A percentile compares a stretch with the other conserved stretches of the same genome.
Conservation (phyloP, 2,888 invertebrate genomes). For the Microplitis deprimator region DNA sequence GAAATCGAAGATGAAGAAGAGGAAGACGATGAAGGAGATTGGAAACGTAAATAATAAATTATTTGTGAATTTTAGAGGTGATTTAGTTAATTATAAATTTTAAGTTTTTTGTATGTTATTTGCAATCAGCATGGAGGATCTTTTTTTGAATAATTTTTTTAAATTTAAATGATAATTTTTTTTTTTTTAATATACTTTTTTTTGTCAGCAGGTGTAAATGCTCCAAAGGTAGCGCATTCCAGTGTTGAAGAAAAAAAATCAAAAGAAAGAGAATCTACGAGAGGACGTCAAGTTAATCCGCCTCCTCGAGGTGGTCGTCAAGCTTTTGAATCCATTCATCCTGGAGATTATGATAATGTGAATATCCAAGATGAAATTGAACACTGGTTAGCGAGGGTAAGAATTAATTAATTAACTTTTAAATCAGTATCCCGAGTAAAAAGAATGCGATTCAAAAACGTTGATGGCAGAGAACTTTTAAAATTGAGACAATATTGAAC, state of each 20-base stretch:
- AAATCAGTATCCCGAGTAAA: too few species aligned
- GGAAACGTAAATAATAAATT: constrained; percentile 69
- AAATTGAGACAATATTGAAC: too few species aligned
- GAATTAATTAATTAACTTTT: constrained; percentile 14
- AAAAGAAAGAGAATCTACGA: constrained; percentile 51
- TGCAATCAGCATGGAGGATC: constrained; percentile 53
- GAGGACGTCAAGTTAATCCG: constrained; percentile 38
- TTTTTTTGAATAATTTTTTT: constrained; percentile 21
- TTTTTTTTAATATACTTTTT: constrained; percentile 17
- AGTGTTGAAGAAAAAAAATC: constrained; percentile 52
- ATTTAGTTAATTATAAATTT: not conserved
- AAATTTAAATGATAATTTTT: constrained; percentile 5
- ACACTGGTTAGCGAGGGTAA: constrained; percentile 64
- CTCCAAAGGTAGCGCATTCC: constrained; percentile 56
- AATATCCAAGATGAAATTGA: constrained; percentile 69
- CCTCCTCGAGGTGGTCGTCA: constrained; percentile 57
- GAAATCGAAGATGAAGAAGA: constrained; percentile 61
- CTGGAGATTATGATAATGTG: constrained; percentile 76
- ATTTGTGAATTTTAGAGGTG: constrained; percentile 16
- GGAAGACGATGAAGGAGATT: constrained; percentile 61
- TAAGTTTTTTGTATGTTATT: constrained; percentile 19
- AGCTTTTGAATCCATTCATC: constrained; percentile 73
- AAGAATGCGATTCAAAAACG: too few species aligned
- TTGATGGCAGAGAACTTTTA: too few species aligned
- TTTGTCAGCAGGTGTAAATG: constrained; percentile 53